Percentiles rank a stretch among this genome's conserved stretches.
Evolutionary conservation across 1,140 invertebrate genomes (phyloP).

Genomic region (Drosophila kanapiae): DNA sequence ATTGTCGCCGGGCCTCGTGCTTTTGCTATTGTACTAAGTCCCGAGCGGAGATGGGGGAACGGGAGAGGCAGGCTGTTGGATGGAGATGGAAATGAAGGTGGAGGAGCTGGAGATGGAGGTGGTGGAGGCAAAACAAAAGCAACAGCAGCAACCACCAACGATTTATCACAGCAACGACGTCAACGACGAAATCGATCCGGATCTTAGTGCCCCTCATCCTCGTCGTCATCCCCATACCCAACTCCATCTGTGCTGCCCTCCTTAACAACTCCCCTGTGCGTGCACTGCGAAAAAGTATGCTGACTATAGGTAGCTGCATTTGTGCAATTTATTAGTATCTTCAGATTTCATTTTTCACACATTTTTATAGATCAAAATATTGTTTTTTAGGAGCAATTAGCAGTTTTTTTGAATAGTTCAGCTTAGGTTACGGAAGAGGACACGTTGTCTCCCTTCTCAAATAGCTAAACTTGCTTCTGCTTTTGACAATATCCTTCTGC

Average conservation of each 20-base stretch:
- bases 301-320: too few relatives aligned
- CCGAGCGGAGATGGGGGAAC: conserved; percentile 16
- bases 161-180: conserved; percentile 79
- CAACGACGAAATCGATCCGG: conserved; percentile 82
- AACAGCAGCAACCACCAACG: conserved; percentile 64
- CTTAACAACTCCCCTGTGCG: conserved; percentile 32
- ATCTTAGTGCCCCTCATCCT: conserved; percentile 56
- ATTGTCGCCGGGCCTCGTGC: conserved; percentile 71
- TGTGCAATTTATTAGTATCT: too few relatives aligned
- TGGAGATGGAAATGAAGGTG: conserved; percentile 1
- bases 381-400: too few relatives aligned
- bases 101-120: conserved; percentile 1
- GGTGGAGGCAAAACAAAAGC: conserved; percentile 48
- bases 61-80: conserved; percentile 1
- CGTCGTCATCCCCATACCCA: conserved; percentile 15
- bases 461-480: not conserved
- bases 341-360: too few relatives aligned
- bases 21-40: conserved; percentile 76
- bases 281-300: conserved; percentile 7
- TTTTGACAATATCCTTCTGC: not conserved
- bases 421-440: too few relatives aligned
- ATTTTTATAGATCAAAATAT: not conserved
- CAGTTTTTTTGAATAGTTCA: too few relatives aligned
- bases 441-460: not conserved
- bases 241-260: conserved; percentile 28